phyloP scores from a whole-genome alignment of 2,888 invertebrate genomes.

The Conomelus anceps region DNA sequence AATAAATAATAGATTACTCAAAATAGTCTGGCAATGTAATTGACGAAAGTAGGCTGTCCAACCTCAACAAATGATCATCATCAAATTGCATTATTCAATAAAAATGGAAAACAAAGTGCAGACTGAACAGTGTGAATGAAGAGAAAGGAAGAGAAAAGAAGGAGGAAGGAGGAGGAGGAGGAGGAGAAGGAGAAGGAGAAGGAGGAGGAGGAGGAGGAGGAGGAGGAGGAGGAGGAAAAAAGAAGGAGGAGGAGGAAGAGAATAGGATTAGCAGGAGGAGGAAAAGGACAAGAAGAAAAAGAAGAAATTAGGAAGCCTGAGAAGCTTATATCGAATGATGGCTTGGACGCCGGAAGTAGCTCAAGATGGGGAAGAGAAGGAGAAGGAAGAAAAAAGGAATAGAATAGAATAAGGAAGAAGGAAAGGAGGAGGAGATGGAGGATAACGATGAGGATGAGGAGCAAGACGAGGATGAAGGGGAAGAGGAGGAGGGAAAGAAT shows the following conservation, averaged over 20 bases:
- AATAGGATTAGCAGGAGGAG: not conserved
- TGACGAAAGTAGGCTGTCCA: no score
- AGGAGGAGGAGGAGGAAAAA: not conserved
- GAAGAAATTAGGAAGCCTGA: not conserved
- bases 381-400: not conserved
- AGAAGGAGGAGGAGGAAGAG: not conserved
- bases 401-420: not conserved
- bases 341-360: not conserved
- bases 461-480: not conserved
- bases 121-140: not conserved
- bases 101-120: not conserved
- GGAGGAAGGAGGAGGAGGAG: not conserved
- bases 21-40: no score
- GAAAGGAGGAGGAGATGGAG: not conserved
- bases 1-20: no score
- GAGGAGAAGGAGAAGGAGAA: not conserved
- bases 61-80: no score
- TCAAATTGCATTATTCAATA: no score
- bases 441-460: not conserved
- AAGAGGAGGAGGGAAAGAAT: not conserved
- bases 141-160: not conserved
- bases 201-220: not conserved
- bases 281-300: not conserved
- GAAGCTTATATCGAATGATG: not conserved
- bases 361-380: not conserved